phyloP scores from a whole-genome alignment of 1,140 invertebrate genomes.

The Lordiphosa stackelbergi region DNA sequence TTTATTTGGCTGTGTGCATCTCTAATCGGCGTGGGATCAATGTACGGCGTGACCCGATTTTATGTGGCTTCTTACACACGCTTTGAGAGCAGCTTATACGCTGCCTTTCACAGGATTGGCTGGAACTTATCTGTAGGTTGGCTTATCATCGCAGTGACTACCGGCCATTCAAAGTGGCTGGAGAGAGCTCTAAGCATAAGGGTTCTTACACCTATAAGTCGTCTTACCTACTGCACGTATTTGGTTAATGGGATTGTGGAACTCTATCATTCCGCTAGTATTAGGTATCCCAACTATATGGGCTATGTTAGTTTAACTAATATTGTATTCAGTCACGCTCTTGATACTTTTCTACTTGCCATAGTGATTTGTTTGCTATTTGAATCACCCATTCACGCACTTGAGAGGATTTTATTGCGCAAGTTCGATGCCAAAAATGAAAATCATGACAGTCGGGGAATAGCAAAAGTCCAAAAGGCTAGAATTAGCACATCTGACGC shows the following conservation, averaged over 20 bases:
- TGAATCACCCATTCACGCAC: conserved; percentile 84
- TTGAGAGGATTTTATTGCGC: conserved; percentile 82
- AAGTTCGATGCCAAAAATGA: conserved; percentile 6
- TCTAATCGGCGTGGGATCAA: conserved; percentile 78
- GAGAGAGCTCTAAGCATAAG: conserved; percentile 81
- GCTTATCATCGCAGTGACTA: conserved; percentile 83
- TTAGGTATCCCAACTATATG: conserved; percentile 79
- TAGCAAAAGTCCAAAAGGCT: conserved; percentile 5
- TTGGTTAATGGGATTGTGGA: conserved; percentile 83
- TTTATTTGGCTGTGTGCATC: conserved; percentile 79
- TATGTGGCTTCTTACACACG: conserved; percentile 80
- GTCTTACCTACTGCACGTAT: conserved; percentile 83
- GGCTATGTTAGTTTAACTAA: conserved; percentile 78
- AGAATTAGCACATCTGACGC: conserved; percentile 36
- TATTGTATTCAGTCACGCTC: conserved; percentile 79
- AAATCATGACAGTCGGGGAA: neutral
- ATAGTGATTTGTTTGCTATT: conserved; percentile 82
- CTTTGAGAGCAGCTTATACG: conserved; percentile 81
- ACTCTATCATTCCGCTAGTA: conserved; percentile 80
- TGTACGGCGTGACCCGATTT: conserved; percentile 81
- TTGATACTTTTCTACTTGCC: conserved; percentile 81
- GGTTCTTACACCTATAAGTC: conserved; percentile 80
- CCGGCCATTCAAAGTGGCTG: conserved; percentile 82
- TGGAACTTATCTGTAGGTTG: conserved; percentile 83
- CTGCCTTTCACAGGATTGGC: conserved; percentile 80